Percentiles rank a stretch among this genome's conserved stretches.
Conservation (phyloP, 2,888 invertebrate species). For the Marasmarcha lunaedactyla region DNA sequence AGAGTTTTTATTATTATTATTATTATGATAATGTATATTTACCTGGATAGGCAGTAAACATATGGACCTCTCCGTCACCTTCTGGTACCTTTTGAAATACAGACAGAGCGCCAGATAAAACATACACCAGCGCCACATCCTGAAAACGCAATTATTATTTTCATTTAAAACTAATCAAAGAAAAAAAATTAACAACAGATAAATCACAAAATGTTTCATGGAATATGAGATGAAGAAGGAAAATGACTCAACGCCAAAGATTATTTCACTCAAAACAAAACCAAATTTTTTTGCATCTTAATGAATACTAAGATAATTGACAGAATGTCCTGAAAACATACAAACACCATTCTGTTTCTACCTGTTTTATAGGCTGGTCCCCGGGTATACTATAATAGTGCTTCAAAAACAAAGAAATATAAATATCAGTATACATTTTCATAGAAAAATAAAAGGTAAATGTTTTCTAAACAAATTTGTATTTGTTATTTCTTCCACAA, state of each 20-base stretch:
- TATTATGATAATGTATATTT: too few species aligned
- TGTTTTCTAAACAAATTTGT: too few species aligned
- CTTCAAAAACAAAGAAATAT: slow-evolving; percentile 15
- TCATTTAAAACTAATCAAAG: slow-evolving; percentile 2
- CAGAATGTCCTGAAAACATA: too few species aligned
- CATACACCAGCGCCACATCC: slow-evolving; percentile 91
- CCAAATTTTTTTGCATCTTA: too few species aligned
- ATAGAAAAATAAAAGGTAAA: too few species aligned
- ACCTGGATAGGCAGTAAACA: slow-evolving; percentile 85
- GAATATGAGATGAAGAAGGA: background rate
- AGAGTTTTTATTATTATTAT: too few species aligned
- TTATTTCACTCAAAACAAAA: too few species aligned
- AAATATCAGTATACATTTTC: background rate
- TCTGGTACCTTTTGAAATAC: slow-evolving; percentile 83
- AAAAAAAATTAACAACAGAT: too few species aligned
- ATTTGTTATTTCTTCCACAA: too few species aligned
- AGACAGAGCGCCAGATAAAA: slow-evolving; percentile 86
- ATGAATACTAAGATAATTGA: too few species aligned
- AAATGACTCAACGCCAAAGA: too few species aligned
- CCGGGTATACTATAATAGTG: slow-evolving; percentile 41
- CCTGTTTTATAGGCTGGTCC: slow-evolving; percentile 57
- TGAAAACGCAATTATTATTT: slow-evolving; percentile 47
- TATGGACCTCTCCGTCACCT: slow-evolving; percentile 80
- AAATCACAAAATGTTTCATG: too few species aligned
- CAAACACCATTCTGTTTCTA: slow-evolving; percentile 20